A percentile compares a stretch with the other conserved stretches of the same genome.
Evolutionary conservation across 2,888 invertebrate species (phyloP).

Genomic region (Noctua comes): DNA sequence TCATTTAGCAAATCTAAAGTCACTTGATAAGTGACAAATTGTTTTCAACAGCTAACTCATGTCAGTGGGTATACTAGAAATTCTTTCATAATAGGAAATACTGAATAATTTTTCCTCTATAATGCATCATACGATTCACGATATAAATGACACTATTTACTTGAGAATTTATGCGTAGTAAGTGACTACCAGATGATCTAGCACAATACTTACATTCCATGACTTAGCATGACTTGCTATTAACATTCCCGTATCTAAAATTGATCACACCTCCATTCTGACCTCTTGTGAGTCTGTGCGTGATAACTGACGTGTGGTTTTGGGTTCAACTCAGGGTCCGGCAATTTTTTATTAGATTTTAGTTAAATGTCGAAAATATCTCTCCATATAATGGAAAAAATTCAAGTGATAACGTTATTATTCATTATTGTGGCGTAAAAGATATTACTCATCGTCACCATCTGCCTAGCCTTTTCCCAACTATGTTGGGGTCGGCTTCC

Average conservation of each 20-base stretch:
- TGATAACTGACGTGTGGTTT: not conserved
- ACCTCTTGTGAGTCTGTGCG: not conserved
- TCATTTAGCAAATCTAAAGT: not conserved
- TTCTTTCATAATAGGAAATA: not conserved
- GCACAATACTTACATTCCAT: constrained; percentile 5
- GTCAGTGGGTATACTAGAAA: not conserved
- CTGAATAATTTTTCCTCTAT: not conserved
- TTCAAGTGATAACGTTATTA: not conserved
- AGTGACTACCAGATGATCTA: not conserved
- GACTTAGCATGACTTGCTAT: constrained; percentile 1
- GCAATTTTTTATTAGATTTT: not conserved
- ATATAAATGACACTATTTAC: not conserved
- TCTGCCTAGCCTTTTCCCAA: no score
- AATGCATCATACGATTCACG: not conserved
- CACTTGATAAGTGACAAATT: not conserved
- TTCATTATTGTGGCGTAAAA: not conserved
- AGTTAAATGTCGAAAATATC: not conserved
- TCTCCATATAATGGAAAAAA: not conserved
- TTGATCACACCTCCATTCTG: constrained; percentile 3
- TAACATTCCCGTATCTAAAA: not conserved
- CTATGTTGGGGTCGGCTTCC: no score
- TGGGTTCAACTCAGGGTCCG: not conserved
- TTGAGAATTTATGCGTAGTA: not conserved
- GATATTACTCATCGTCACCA: no score
- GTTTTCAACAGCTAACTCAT: not conserved